phyloP scores from a whole-genome alignment of 2,888 invertebrate genomes.

The Rhopalosiphum nymphaeae region DNA sequence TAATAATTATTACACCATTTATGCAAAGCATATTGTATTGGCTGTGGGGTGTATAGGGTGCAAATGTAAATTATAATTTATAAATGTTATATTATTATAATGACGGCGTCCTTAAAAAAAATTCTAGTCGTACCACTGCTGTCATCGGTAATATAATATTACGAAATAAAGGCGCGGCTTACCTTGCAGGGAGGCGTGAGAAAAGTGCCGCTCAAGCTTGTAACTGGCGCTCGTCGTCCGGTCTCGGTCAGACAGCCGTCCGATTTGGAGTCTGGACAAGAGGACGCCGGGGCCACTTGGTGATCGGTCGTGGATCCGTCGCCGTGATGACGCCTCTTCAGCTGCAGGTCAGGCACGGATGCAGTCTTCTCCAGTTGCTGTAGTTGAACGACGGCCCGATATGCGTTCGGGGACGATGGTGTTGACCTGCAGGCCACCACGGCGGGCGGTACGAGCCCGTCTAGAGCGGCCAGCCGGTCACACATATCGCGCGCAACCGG shows the following conservation, averaged over 20 bases:
- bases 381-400: slow-evolving; percentile 53
- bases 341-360: slow-evolving; percentile 54
- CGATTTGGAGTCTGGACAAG: slow-evolving; percentile 56
- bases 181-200: slow-evolving; percentile 31
- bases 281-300: slow-evolving; percentile 31
- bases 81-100: background rate
- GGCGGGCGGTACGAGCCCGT: slow-evolving; percentile 54
- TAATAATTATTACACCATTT: background rate
- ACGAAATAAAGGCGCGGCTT: background rate
- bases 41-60: no score
- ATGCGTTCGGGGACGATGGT: slow-evolving; percentile 66
- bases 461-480: slow-evolving; percentile 63
- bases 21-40: background rate
- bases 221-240: slow-evolving; percentile 42
- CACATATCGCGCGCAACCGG: slow-evolving; percentile 63
- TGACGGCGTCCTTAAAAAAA: background rate
- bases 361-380: slow-evolving; percentile 58
- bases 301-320: background rate
- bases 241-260: slow-evolving; percentile 49
- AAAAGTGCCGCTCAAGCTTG: slow-evolving; percentile 56
- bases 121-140: background rate
- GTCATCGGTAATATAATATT: background rate
- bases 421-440: slow-evolving; percentile 62
- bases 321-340: background rate
- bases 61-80: background rate